These are phyloP conservation scores for Hylaeus volcanicus DNA, from an alignment of 1,140 invertebrate species.

Conservation along the genomic window DNA sequence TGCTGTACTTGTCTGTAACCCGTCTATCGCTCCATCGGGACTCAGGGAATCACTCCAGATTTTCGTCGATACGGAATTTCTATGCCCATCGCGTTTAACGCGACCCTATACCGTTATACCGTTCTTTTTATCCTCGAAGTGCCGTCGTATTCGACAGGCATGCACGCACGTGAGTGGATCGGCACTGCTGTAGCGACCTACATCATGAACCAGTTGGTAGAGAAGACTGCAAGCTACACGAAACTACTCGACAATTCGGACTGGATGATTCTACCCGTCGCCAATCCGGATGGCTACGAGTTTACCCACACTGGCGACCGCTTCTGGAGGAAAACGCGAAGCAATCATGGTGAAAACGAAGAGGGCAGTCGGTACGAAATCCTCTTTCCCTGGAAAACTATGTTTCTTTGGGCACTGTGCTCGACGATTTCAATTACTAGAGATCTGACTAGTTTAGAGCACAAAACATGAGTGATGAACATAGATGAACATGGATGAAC, in stretches of 20 bases:
- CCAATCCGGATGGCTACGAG: constrained; percentile 94
- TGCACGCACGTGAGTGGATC: constrained; percentile 96
- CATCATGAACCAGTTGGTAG: constrained; percentile 89
- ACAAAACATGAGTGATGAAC: too few relatives aligned
- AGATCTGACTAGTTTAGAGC: too few relatives aligned
- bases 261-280: constrained; percentile 90
- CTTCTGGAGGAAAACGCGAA: constrained; percentile 92
- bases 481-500: too few relatives aligned
- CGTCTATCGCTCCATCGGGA: too few relatives aligned
- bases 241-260: constrained; percentile 88
- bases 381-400: background rate
- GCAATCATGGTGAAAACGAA: constrained; percentile 76
- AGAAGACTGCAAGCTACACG: constrained; percentile 85
- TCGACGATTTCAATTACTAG: too few relatives aligned
- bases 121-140: constrained; percentile 39
- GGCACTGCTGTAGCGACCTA: constrained; percentile 91
- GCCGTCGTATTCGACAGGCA: constrained; percentile 82
- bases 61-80: background rate
- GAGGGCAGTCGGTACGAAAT: constrained; percentile 71
- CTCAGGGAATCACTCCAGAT: background rate
- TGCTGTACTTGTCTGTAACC: too few relatives aligned
- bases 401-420: background rate
- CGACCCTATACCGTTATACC: constrained; percentile 46
- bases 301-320: constrained; percentile 88
- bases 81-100: constrained; percentile 2